Percentiles rank a stretch among this genome's conserved stretches.
Conservation (phyloP, 2,797 vertebrate species). For the Sibirionetta formosa region DNA sequence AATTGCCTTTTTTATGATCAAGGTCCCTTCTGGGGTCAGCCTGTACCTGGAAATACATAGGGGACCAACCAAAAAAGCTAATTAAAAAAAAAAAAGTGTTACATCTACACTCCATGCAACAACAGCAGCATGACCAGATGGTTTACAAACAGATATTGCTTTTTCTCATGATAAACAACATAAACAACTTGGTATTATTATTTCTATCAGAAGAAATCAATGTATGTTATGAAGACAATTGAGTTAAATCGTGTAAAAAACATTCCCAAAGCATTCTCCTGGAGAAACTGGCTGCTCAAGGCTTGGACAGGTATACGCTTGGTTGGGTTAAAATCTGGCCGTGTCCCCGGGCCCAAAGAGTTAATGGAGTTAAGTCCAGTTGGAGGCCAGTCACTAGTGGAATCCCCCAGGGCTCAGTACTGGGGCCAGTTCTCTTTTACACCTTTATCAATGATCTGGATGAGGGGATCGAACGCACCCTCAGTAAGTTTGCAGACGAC, state of each 20-base stretch:
- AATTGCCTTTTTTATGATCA: constrained; percentile 88
- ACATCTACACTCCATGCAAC: background rate
- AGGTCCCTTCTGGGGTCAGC: constrained; percentile 89
- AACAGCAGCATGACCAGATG: background rate
- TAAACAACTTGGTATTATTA: background rate
- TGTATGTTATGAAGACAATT: background rate
- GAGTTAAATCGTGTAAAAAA: background rate
- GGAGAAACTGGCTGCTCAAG: background rate
- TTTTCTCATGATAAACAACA: background rate
- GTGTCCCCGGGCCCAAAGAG: too few relatives aligned
- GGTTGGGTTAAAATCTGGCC: too few relatives aligned
- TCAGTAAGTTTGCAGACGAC: too few relatives aligned
- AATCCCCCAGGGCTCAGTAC: too few relatives aligned
- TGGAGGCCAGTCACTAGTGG: too few relatives aligned
- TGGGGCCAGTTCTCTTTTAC: too few relatives aligned
- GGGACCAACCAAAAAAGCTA: background rate
- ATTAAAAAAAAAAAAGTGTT: background rate
- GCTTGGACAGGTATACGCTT: too few relatives aligned
- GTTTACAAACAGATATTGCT: background rate
- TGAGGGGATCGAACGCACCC: too few relatives aligned
- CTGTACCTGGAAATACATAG: constrained; percentile 84
- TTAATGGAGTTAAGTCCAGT: too few relatives aligned
- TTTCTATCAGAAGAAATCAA: background rate
- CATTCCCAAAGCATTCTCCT: background rate
- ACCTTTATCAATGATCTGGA: too few relatives aligned